A percentile compares a stretch with the other conserved stretches of the same genome.
phyloP scores from a whole-genome alignment of 1,140 invertebrate species.

The Lasaia peninsularis region DNA sequence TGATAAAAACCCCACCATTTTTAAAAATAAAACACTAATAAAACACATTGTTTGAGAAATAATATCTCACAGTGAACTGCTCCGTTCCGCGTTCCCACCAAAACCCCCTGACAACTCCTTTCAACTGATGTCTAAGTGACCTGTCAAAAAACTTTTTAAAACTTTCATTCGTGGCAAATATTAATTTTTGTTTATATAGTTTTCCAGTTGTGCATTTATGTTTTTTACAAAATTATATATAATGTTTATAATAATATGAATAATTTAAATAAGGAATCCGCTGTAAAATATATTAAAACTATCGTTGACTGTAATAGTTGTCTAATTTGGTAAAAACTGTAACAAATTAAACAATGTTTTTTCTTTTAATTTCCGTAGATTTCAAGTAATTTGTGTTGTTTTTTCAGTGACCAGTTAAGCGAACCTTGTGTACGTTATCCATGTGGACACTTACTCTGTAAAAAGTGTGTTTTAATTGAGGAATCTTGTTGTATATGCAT shows the following conservation, averaged over 20 bases:
- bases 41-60: no score
- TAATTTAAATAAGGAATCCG: slow-evolving; percentile 36
- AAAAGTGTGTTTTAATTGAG: slow-evolving; percentile 35
- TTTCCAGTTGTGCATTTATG: not conserved
- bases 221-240: slow-evolving; percentile 13
- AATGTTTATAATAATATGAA: slow-evolving; percentile 33
- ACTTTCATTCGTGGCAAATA: no score
- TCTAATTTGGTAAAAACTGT: slow-evolving; percentile 39
- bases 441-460: slow-evolving; percentile 53
- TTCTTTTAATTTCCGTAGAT: not conserved
- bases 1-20: no score
- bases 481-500: slow-evolving; percentile 43
- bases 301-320: slow-evolving; percentile 45
- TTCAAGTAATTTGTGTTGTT: slow-evolving; percentile 8
- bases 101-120: no score
- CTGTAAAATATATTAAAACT: slow-evolving; percentile 38
- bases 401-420: slow-evolving; percentile 44
- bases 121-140: no score
- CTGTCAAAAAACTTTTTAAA: no score
- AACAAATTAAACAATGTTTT: not conserved
- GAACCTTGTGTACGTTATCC: slow-evolving; percentile 38
- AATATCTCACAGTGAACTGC: no score
- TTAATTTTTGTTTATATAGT: not conserved
- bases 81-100: no score
- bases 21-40: no score